Evolutionary conservation across 2,888 invertebrate species (phyloP), one percentile per base, ranked within the genome.

Genomic region (Dione juno): DNA sequence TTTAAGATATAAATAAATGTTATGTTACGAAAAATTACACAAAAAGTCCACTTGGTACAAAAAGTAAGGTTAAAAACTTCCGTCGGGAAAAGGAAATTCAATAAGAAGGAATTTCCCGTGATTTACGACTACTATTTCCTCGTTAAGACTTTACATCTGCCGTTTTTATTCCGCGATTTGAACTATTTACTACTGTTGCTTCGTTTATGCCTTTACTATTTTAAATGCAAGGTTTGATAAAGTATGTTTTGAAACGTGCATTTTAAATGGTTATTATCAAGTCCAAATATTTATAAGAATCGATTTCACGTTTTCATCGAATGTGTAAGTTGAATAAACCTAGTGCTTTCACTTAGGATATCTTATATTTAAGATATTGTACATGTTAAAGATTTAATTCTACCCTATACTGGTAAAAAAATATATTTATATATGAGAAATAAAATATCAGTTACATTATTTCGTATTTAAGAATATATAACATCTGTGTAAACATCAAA

Each of bases 121-220:
- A 92, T 92, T 92, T 92, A 92, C 91, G 88, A 83, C 87, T 89
- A 91, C 92, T 92, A 93, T 91, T 91, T 92, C 85, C 92, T 92
- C 91, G 92, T 92, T 92, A 90, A 86, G 88, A 83, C 84, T 85
- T 83, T 82, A 82, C 80, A 81, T 82, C 86, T 63, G 63, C 64
- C 64, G 64, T 64, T 50, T 50, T 48, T 50, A 50, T 35, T 61
- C 14, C 8, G 3, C 19, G 50, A 50, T 37, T 64, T 35, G 13
- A 37, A 37, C 63, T 50, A 63, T 63, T 63, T 63, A 50, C 16
- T 63, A 16, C 16, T 43, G 59, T 14, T 41, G 21, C 41, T 43
- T 21, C 16, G 45, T 48, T 35, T 7, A 45, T 63, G 48, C 10
- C 35, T 63, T 28, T n/a, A 63, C 7, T 35, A 35, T n/a, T 28